Evolutionary conservation across 2,113 vertebrate genomes (phyloP), one percentile per base, ranked within the genome.

Genomic region (Galbula dea): DNA sequence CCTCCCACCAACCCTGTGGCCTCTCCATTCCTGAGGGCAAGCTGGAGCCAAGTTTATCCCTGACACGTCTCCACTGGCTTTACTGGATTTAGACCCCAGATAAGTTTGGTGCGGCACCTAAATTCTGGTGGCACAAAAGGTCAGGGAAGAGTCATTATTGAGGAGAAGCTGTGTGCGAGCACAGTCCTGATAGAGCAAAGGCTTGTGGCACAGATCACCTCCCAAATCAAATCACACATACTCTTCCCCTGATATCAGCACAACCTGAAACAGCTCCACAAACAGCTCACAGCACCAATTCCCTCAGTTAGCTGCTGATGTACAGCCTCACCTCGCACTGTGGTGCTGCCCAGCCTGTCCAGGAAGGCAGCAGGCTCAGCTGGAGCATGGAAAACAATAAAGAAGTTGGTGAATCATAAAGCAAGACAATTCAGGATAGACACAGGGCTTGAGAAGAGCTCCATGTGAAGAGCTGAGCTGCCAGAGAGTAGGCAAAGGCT

Each of bases 1-100:
- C 94, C 89, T 90, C 94, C 95, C 93, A 66, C 78, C 88, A 52
- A 18, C 24, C 57, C 90, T 3, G 4, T 8, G 11, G 93, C 82
- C 92, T 93, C 90, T 87, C 92, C 90, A 95, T 94, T 95, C 93
- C 94, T 94, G 92, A 12, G 96, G 93, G 86, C 15, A 13, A 90
- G 86, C 81, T 63, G 95, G 94, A 95, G 90, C 95, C 96, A 95
- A 90, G 80, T 95, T 96, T 97, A 96, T 96, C 94, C 94, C 81
- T 32, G 51, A 10, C 89, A 80, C 93, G 95, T 86, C 93, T 94
- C 93, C 2, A 0, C 39, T 0, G n/a, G 93, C 95, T 87, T 32
- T 66, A 49, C 84, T 91, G 93, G 91, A 95, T 96, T 96, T 96
- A 95, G 89, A 83, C 39, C 48, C 22, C 72, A 46, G 96, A 96